phyloP scores from a whole-genome alignment of 2,113 vertebrate genomes.

The Rostratula benghalensis region DNA sequence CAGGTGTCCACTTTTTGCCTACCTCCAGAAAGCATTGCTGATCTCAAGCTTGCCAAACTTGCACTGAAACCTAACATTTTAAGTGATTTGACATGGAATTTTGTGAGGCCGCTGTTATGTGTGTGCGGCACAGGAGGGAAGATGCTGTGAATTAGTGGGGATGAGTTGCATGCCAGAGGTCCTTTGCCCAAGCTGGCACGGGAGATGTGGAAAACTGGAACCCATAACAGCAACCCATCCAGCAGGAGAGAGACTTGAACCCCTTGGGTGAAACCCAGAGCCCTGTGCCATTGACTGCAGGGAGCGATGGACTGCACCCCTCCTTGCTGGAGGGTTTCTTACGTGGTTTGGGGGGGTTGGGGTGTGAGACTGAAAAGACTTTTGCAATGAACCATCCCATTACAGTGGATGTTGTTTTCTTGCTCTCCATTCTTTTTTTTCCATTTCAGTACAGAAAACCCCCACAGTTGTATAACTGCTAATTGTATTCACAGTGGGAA shows the following conservation, averaged over 20 bases:
- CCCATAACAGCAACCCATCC: not conserved
- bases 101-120: not conserved
- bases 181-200: not conserved
- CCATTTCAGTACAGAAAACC: not conserved
- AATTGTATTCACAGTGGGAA: not conserved
- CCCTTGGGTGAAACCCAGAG: not conserved
- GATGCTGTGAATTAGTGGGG: not conserved
- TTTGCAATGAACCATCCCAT: fast-evolving
- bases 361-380: not conserved
- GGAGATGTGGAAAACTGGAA: not conserved
- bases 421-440: not conserved
- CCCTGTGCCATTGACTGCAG: not conserved
- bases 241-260: not conserved
- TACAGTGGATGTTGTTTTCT: not conserved
- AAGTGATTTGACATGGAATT: not conserved
- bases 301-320: not conserved
- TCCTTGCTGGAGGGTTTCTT: too few species aligned
- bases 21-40: not conserved
- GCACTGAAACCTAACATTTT: not conserved
- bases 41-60: not conserved
- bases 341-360: not conserved
- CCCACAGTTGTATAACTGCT: not conserved
- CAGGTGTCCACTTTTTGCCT: not conserved
- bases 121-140: not conserved
- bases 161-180: not conserved